Conservation (phyloP, 2,113 vertebrate species). For the Sinocyclocheilus anshuiensis region DNA sequence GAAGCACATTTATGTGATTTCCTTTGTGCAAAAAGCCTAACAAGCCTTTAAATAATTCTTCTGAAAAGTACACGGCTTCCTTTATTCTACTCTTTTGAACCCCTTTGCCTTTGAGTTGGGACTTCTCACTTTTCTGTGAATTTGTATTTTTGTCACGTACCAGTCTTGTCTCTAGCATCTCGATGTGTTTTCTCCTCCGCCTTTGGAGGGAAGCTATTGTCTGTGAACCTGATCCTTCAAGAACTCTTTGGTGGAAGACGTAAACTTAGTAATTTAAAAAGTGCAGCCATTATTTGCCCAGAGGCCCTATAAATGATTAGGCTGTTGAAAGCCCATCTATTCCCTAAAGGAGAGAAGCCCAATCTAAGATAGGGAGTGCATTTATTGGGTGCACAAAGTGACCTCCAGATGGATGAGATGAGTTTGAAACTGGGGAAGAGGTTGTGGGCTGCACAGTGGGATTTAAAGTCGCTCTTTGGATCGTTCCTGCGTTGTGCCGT, state of each 20-base stretch:
- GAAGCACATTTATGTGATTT: slow-evolving; percentile 80
- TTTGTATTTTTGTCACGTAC: slow-evolving; percentile 51
- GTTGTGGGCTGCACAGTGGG: slow-evolving; percentile 54
- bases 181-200: slow-evolving; percentile 26
- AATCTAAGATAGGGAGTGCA: slow-evolving; percentile 55
- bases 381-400: slow-evolving; percentile 61
- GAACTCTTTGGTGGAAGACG: slow-evolving; percentile 61
- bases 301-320: slow-evolving; percentile 63
- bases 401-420: slow-evolving; percentile 61
- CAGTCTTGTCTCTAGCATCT: slow-evolving; percentile 43
- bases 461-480: slow-evolving; percentile 28
- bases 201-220: slow-evolving; percentile 58
- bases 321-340: slow-evolving; percentile 60
- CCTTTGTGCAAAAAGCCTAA: slow-evolving; percentile 73
- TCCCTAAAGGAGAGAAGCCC: slow-evolving; percentile 57
- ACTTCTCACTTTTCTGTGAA: slow-evolving; percentile 53
- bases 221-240: slow-evolving; percentile 48
- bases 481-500: slow-evolving; percentile 33
- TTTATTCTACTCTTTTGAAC: slow-evolving; percentile 68
- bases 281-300: slow-evolving; percentile 55
- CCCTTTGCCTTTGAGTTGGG: slow-evolving; percentile 62
- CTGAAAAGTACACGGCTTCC: slow-evolving; percentile 51
- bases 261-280: slow-evolving; percentile 62
- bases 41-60: slow-evolving; percentile 71
- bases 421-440: slow-evolving; percentile 53